Evolutionary conservation across 2,113 vertebrate genomes (phyloP), one percentile per base, ranked within the genome.

Genomic region (Platycercus adscitus): DNA sequence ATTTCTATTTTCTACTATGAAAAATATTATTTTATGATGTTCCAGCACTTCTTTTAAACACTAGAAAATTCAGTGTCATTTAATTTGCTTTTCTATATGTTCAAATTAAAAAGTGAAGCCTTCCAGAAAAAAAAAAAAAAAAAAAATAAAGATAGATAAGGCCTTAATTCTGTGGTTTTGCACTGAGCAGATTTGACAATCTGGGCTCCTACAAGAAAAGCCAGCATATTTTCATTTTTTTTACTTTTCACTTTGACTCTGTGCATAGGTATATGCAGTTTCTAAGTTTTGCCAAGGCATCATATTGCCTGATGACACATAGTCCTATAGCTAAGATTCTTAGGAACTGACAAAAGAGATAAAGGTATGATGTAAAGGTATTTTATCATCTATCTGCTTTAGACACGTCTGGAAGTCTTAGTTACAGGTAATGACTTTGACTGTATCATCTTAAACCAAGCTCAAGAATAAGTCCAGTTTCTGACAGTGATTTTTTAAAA

Each of bases 221-320:
- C 39, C 37, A 70, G n/a, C 1, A 5, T 37, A 6, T 39, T 76
- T 88, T 46, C 2, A 0, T 14, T 17, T 43, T 66, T 78, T 71
- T 56, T 7, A 11, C 13, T 70, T 68, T 6, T 2, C 19, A 23
- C 1, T 66, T 93, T 49, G 20, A 2, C 7, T 44, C 16, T 77
- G 4, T 41, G 2, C 25, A 11, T 18, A 84, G 14, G 2, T 55
- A 20, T 17, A 8, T 46, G 33, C 0, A 3, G 9, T 25, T 70
- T 76, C 87, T 33, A 71, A 56, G 11, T 21, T 81, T 70, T 55
- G 1, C 70, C 44, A 63, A 23, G 23, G 7, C 23, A 50, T 68
- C 16, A 13, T 23, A 19, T 33, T 82, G 6, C 23, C n/a, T 68
- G 49, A 68, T 28, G 50, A 35, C 15, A 29, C 10, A 31, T 17